Conservation (phyloP, 1,140 invertebrate genomes). For the Matsumurasca onukii region DNA sequence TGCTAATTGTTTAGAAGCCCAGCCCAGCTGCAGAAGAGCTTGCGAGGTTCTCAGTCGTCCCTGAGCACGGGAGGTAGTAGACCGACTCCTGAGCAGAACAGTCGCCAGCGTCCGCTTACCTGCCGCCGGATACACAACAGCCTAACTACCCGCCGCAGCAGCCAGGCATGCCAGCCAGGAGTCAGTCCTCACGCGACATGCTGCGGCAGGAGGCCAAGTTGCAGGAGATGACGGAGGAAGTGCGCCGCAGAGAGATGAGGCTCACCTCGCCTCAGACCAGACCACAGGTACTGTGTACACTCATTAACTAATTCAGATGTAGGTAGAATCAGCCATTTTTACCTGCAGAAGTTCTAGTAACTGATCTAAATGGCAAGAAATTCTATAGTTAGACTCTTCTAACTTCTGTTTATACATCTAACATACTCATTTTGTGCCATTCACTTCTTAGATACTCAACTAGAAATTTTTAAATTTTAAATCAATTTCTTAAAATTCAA, state of each 20-base stretch:
- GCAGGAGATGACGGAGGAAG: slow-evolving; percentile 80
- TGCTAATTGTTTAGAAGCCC: too few relatives aligned
- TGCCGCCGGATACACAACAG: too few relatives aligned
- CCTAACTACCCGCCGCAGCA: too few relatives aligned
- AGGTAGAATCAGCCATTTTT: too few relatives aligned
- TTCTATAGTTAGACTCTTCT: too few relatives aligned
- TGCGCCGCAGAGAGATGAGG: slow-evolving; percentile 67
- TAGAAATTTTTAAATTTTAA: too few relatives aligned
- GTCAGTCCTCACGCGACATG: slow-evolving; percentile 58
- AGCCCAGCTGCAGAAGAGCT: slow-evolving; percentile 40
- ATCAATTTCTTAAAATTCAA: too few relatives aligned
- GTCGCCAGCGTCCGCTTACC: slow-evolving; percentile 59
- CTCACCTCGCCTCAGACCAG: slow-evolving; percentile 44
- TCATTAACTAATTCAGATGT: not conserved
- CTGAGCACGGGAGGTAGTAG: slow-evolving; percentile 50
- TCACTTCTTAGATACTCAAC: too few relatives aligned
- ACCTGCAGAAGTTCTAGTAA: too few relatives aligned
- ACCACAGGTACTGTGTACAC: slow-evolving; percentile 15
- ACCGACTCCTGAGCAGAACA: slow-evolving; percentile 42
- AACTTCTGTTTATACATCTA: too few relatives aligned
- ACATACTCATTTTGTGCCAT: too few relatives aligned
- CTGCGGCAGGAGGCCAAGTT: slow-evolving; percentile 74
- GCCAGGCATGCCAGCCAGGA: slow-evolving; percentile 49
- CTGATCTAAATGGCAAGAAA: too few relatives aligned
- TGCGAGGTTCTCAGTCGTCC: slow-evolving; percentile 54